Conservation (phyloP, 2,888 invertebrate genomes). For the Drosophila maculinotata region DNA sequence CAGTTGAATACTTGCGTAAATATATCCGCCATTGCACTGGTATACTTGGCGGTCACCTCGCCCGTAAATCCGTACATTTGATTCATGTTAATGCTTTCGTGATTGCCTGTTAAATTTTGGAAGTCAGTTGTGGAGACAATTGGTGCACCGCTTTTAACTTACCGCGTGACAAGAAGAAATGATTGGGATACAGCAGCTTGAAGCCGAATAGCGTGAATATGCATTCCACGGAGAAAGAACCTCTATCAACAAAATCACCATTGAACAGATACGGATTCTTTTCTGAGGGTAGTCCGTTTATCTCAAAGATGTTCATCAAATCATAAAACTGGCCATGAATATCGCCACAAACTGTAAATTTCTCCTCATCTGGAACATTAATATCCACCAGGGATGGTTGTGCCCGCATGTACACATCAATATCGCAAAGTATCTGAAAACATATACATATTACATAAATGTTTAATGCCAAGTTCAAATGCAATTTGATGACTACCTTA, state of each 20-base stretch:
- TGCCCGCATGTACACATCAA: conserved; percentile 92
- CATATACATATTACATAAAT: not conserved
- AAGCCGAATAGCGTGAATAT: conserved; percentile 98
- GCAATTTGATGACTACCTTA: conserved; percentile 87
- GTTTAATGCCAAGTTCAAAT: not conserved
- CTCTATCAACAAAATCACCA: conserved; percentile 99
- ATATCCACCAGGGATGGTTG: conserved; percentile 97
- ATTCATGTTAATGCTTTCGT: conserved; percentile 99
- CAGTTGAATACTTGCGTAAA: conserved; percentile 99
- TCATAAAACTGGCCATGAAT: conserved; percentile 99
- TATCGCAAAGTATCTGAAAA: conserved; percentile 94
- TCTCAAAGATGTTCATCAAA: conserved; percentile 97
- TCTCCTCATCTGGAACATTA: conserved; percentile 92
- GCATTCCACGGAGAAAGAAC: conserved; percentile 99
- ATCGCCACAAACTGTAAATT: conserved; percentile 99
- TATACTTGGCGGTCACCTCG: conserved; percentile 98
- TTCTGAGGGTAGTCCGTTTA: conserved; percentile 97
- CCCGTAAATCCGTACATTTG: conserved; percentile 99
- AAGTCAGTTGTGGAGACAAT: not conserved
- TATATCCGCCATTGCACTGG: conserved; percentile 96
- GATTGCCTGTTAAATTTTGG: conserved; percentile 90
- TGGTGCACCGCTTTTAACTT: conserved; percentile 74
- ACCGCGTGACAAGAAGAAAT: conserved; percentile 99
- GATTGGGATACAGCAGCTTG: conserved; percentile 97
- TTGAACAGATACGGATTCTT: conserved; percentile 99